Evolutionary conservation across 2,888 invertebrate species (phyloP).

Genomic region (Epinotia ramella): DNA sequence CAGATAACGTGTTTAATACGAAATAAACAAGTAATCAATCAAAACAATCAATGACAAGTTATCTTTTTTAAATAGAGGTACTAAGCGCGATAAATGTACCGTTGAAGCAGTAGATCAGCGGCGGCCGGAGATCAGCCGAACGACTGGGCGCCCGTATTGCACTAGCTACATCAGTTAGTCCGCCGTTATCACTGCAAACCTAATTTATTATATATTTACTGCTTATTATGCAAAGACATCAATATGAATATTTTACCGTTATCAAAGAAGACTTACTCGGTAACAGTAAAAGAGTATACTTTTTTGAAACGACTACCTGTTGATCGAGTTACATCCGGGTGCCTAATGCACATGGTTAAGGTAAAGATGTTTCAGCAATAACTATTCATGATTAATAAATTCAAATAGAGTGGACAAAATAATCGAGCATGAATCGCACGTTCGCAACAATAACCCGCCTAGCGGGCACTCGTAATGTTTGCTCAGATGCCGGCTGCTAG

Average conservation of each 20-base stretch:
- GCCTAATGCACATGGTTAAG: constrained; percentile 3
- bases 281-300: constrained; percentile 7
- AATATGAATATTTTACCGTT: constrained; percentile 9
- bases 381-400: not conserved
- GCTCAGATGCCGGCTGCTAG: no score
- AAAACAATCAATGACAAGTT: constrained; percentile 45
- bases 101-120: not conserved
- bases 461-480: no score
- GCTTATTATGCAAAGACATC: constrained; percentile 38
- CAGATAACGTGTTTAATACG: constrained; percentile 41
- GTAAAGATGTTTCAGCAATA: not conserved
- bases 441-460: no score
- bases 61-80: constrained; percentile 7
- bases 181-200: not conserved
- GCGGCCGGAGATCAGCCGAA: constrained; percentile 4
- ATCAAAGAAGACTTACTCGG: constrained; percentile 13
- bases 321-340: not conserved
- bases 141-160: not conserved
- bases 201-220: constrained; percentile 10
- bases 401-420: not conserved
- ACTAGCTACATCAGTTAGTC: not conserved
- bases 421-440: no score
- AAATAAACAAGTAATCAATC: constrained; percentile 51
- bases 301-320: not conserved
- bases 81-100: constrained; percentile 23